Conservation (phyloP, 2,113 vertebrate genomes). For the Brachionichthys hirsutus region DNA sequence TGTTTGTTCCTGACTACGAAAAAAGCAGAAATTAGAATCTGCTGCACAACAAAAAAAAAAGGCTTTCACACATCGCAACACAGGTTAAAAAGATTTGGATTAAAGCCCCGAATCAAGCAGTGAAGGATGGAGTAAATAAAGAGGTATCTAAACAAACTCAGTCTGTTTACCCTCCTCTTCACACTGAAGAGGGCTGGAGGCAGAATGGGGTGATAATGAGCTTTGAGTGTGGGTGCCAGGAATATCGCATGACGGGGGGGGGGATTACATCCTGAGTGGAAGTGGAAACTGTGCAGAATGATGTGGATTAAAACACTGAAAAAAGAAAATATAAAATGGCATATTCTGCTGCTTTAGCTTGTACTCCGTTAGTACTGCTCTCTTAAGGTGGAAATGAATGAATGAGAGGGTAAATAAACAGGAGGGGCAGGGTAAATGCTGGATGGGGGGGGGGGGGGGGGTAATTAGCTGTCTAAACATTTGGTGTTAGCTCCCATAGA, state of each 20-base stretch:
- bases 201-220: background rate
- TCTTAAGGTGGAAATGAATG: background rate
- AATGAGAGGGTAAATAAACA: background rate
- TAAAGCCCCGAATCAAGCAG: conserved; percentile 20
- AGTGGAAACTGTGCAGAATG: background rate
- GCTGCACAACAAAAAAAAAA: too few species aligned
- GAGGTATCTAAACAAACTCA: conserved; percentile 34
- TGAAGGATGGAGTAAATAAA: conserved; percentile 30
- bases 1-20: too few species aligned
- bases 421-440: conserved; percentile 4
- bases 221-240: conserved; percentile 10
- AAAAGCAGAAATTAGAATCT: too few species aligned
- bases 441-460: background rate
- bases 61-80: too few species aligned
- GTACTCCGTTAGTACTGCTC: background rate
- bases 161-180: conserved; percentile 29
- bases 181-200: background rate
- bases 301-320: background rate
- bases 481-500: conserved; percentile 35
- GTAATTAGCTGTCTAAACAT: conserved; percentile 53
- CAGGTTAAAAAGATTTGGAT: too few species aligned
- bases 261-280: background rate
- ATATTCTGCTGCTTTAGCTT: background rate
- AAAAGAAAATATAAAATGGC: background rate
- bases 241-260: conserved; percentile 7